Evolutionary conservation across 2,797 vertebrate species (phyloP).

Genomic region (Sebastes trivittatus): DNA sequence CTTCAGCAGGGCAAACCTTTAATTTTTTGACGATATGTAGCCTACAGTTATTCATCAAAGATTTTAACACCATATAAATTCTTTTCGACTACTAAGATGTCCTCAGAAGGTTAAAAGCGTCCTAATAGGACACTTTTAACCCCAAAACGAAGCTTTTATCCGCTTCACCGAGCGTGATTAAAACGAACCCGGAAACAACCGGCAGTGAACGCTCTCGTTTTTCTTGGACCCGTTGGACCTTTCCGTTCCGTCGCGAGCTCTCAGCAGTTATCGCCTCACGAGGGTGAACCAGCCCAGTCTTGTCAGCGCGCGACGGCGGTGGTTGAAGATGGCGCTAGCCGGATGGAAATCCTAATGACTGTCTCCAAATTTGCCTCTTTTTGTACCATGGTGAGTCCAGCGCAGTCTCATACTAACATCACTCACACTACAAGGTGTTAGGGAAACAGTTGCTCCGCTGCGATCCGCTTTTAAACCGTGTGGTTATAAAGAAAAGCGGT

Average conservation of each 20-base stretch:
- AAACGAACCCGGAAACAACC: conserved; percentile 43
- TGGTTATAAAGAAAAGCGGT: conserved; percentile 49
- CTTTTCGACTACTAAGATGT: fast-evolving
- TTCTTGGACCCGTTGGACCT: conserved; percentile 2
- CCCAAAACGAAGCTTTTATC: no score
- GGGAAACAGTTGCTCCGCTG: neutral
- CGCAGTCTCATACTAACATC: neutral
- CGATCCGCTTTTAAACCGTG: conserved; percentile 11
- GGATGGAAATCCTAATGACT: conserved; percentile 99
- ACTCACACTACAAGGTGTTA: neutral
- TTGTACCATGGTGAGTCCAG: conserved; percentile 96
- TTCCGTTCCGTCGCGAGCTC: conserved; percentile 40
- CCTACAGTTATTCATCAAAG: no score
- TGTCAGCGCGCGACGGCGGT: conserved; percentile 81
- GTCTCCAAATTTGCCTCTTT: conserved; percentile 98
- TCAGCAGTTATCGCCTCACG: conserved; percentile 61
- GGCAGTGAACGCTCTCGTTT: conserved; percentile 16
- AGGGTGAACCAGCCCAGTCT: conserved; percentile 64
- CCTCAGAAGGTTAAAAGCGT: fast-evolving
- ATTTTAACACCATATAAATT: neutral
- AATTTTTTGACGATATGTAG: neutral
- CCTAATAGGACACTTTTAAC: fast-evolving
- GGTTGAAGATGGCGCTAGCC: conserved; percentile 97
- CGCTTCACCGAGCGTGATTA: neutral
- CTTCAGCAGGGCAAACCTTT: neutral